phyloP scores from a whole-genome alignment of 1,140 invertebrate species.

The Carcinoscorpius rotundicauda region DNA sequence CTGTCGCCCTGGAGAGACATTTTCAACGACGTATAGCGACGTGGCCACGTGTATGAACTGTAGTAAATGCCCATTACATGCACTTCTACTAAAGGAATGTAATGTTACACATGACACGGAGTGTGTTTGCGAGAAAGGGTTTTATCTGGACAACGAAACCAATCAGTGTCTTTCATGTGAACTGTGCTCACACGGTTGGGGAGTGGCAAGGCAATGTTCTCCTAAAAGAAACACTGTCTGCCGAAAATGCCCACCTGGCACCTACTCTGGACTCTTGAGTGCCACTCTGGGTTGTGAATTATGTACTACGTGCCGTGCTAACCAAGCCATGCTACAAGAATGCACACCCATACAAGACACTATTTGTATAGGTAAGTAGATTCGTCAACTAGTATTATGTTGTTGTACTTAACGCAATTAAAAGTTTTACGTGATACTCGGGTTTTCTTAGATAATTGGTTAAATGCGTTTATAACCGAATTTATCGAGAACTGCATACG shows the following conservation, averaged over 20 bases:
- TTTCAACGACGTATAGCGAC: no score
- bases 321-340: conserved; percentile 26
- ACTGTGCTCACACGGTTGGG: conserved; percentile 27
- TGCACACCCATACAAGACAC: conserved; percentile 30
- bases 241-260: conserved; percentile 25
- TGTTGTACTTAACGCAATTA: no score
- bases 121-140: no score
- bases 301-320: conserved; percentile 25
- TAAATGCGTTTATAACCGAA: no score
- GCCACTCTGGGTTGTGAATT: conserved; percentile 24
- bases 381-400: not conserved
- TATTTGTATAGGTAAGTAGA: conserved; percentile 27
- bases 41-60: no score
- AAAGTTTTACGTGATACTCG: no score
- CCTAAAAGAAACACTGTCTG: conserved; percentile 25
- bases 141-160: not conserved
- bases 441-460: no score
- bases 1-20: no score
- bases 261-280: conserved; percentile 26
- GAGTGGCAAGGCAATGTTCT: conserved; percentile 23
- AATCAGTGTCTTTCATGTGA: conserved; percentile 23
- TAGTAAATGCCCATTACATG: no score
- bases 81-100: no score
- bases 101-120: no score
- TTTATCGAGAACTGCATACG: no score